Conservation (phyloP, 2,888 invertebrate species). For the Empis livida region DNA sequence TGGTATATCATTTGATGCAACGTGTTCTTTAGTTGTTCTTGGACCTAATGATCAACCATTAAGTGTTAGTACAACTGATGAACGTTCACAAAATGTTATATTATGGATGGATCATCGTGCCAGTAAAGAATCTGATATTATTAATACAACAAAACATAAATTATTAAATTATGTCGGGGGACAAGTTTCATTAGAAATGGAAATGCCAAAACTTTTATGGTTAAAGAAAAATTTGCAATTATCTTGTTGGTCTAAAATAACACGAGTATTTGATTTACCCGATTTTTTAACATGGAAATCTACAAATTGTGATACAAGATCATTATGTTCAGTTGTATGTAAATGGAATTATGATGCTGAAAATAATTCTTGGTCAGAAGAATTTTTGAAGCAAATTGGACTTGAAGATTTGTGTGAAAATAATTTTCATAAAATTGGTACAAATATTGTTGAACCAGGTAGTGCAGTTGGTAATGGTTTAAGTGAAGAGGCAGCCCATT, state of each 20-base stretch:
- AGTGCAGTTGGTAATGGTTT: constrained; percentile 53
- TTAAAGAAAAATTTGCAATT: constrained; percentile 58
- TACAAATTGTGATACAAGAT: constrained; percentile 63
- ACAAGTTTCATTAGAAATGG: constrained; percentile 91
- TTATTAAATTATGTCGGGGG: constrained; percentile 81
- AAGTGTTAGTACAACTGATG: constrained; percentile 53
- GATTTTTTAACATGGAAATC: constrained; percentile 91
- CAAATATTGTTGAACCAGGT: constrained; percentile 55
- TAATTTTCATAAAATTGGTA: constrained; percentile 57
- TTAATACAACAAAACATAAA: constrained; percentile 62
- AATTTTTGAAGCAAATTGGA: constrained; percentile 59
- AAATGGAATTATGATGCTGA: constrained; percentile 84
- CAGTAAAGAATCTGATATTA: constrained; percentile 59
- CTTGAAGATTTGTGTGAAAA: constrained; percentile 58
- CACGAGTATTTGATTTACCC: constrained; percentile 78
- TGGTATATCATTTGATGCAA: constrained; percentile 92
- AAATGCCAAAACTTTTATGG: constrained; percentile 90
- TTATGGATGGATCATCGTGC: constrained; percentile 93
- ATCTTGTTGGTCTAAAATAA: constrained; percentile 53
- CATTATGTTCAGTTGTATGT: constrained; percentile 82
- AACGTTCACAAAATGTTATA: constrained; percentile 65
- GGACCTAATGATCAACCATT: constrained; percentile 55
- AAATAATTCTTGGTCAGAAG: constrained; percentile 55
- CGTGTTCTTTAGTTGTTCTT: constrained; percentile 79
- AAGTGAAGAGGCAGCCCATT: constrained; percentile 47